These are phyloP conservation scores for Noctua janthe DNA, from an alignment of 2,888 invertebrate genomes.

Conservation along the genomic window DNA sequence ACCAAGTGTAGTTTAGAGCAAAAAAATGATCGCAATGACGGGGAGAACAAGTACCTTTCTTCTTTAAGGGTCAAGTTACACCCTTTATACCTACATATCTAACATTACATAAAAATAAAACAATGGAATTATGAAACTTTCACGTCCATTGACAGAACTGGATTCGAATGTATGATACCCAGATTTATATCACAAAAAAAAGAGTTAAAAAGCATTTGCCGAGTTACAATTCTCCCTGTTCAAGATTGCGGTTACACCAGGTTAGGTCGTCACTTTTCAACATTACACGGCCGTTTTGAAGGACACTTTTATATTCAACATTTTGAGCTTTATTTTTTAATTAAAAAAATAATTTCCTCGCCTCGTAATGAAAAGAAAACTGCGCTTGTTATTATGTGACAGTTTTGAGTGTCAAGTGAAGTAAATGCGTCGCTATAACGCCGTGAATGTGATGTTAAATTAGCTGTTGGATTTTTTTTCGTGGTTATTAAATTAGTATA, in stretches of 20 bases:
- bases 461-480: neutral
- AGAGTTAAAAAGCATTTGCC: constrained; percentile 11
- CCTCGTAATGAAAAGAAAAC: constrained; percentile 35
- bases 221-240: constrained; percentile 12
- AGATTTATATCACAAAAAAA: neutral
- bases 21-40: too few species aligned
- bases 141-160: neutral
- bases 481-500: too few species aligned
- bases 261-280: constrained; percentile 2
- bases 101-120: neutral
- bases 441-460: neutral
- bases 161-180: neutral
- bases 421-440: constrained; percentile 5
- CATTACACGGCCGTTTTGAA: neutral
- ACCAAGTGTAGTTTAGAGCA: too few species aligned
- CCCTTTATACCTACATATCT: neutral
- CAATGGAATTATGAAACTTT: neutral
- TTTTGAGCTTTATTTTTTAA: constrained; percentile 7
- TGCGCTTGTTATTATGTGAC: constrained; percentile 15
- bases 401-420: constrained; percentile 12
- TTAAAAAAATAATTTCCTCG: constrained; percentile 4
- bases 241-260: neutral
- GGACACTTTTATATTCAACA: neutral
- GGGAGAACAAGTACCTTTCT: too few species aligned
- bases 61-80: too few species aligned